Evolutionary conservation across 2,113 vertebrate genomes (phyloP).

Genomic region (Cranoglanis bouderius): DNA sequence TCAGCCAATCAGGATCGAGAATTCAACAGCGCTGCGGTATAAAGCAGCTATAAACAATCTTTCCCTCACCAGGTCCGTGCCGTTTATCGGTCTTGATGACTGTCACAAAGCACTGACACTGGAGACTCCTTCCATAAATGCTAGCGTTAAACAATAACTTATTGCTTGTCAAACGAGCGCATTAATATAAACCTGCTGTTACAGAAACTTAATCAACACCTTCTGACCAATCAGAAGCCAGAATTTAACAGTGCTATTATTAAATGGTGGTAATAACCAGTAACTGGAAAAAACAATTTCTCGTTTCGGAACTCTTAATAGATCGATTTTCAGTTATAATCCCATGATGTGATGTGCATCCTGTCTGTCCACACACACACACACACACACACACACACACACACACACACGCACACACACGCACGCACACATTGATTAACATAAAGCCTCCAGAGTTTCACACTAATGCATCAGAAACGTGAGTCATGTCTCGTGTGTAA

Average conservation of each 20-base stretch:
- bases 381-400: slow-evolving; percentile 14
- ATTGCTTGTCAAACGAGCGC: too few relatives aligned
- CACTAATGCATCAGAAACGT: slow-evolving; percentile 33
- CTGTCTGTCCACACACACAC: background rate
- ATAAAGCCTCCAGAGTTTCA: background rate
- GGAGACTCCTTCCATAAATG: background rate
- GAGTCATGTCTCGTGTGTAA: slow-evolving; percentile 40
- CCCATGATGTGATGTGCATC: background rate
- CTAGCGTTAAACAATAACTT: background rate
- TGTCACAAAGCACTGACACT: background rate
- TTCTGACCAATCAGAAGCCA: background rate
- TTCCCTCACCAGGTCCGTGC: too few relatives aligned
- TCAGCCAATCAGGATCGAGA: too few relatives aligned
- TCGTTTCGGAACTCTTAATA: background rate
- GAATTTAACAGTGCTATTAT: background rate
- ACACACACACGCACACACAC: slow-evolving; percentile 1
- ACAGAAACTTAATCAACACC: background rate
- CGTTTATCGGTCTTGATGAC: background rate
- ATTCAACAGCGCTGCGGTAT: too few relatives aligned
- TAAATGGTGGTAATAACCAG: background rate
- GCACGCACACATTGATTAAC: slow-evolving; percentile 20
- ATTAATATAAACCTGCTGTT: background rate
- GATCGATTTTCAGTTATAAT: background rate
- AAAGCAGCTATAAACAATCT: too few relatives aligned
- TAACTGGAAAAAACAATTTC: background rate